These are phyloP conservation scores for Poeciliopsis retropinna DNA, from an alignment of 2,113 vertebrate species.

Conservation along the genomic window DNA sequence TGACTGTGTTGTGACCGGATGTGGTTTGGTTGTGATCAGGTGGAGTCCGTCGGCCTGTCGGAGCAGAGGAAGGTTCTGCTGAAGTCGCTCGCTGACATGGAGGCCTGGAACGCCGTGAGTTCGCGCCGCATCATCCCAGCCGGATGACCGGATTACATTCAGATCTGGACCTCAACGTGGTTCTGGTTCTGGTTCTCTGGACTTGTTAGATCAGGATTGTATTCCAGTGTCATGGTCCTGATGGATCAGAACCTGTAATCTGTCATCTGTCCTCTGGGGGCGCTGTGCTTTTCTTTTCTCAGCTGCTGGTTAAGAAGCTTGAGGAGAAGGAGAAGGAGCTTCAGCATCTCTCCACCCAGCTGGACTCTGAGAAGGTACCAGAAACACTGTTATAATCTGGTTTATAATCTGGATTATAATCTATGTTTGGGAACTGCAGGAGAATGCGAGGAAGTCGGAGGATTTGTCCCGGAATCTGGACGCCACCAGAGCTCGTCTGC, in stretches of 20 bases:
- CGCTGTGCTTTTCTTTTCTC: slow-evolving; percentile 12
- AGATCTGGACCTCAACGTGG: background rate
- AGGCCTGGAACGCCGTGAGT: slow-evolving; percentile 88
- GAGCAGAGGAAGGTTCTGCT: slow-evolving; percentile 83
- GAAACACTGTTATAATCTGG: background rate
- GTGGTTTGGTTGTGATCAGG: slow-evolving; percentile 62
- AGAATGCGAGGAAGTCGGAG: slow-evolving; percentile 79
- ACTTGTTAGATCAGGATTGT: no score
- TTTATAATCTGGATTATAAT: no score
- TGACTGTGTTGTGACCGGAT: background rate
- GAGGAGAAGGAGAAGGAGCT: slow-evolving; percentile 87
- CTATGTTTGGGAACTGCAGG: slow-evolving; percentile 68
- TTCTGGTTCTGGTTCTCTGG: background rate
- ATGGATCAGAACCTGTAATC: no score
- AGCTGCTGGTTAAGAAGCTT: slow-evolving; percentile 86
- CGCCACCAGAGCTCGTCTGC: slow-evolving; percentile 83
- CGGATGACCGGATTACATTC: background rate
- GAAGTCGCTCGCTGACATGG: slow-evolving; percentile 83
- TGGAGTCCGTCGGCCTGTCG: slow-evolving; percentile 79
- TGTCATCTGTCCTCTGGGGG: background rate
- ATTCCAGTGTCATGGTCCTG: background rate
- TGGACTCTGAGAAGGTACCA: slow-evolving; percentile 88
- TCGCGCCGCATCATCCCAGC: background rate
- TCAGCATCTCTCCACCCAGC: slow-evolving; percentile 74
- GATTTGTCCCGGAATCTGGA: slow-evolving; percentile 87